Base-by-base conservation (phyloP, 2,797 vertebrate genomes). In the Paramormyrops hopkinsi region DNA sequence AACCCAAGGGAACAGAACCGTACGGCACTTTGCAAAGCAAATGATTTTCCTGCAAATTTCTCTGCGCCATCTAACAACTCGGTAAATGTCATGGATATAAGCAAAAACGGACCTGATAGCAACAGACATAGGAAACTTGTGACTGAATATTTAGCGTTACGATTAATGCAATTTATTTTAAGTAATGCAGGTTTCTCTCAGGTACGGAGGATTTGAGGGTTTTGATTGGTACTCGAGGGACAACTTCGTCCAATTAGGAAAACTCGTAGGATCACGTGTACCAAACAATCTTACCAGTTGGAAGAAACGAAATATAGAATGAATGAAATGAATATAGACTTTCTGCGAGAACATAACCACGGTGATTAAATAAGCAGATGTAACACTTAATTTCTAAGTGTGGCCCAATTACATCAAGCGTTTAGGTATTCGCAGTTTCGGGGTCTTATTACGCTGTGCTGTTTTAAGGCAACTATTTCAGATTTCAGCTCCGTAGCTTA, bases 331-430 rank as follows among this genome's bases (percentile, higher is more conserved):
- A 29, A 29, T 53, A 17, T 53, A 50, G 83, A n/a, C 25, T 25
- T 50, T 33, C 12, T 33, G 48, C 83, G 85, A 54, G 84, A 33
- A 54, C 22, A 51, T 86, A 25, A 25, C 50, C 48, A 86, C 84
- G 50, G 50, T 87, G 59, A 87, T 87, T 56, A 87, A 33, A 87
- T n/a, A 25, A 54, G 17, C 85, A 87, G 11, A 56, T 56, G 51
- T 87, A 56, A 56, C 48, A 33, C 29, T 56, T 54, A 56, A 37
- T 14, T 51, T 11, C 82, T 50, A 33, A 59, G 53, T 54, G 33
- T 41, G 29, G 7, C 51, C 14, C 29, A 50, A 14, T 17, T 53
- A 54, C 84, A 25, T 86, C 51, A 54, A 14, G 5, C 2, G 17
- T 56, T 56, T 59, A 5, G 2, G 11, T 87, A 56, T 56, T 56